Base-by-base conservation (phyloP, 2,888 invertebrate genomes). In the Tetragnatha montana region DNA sequence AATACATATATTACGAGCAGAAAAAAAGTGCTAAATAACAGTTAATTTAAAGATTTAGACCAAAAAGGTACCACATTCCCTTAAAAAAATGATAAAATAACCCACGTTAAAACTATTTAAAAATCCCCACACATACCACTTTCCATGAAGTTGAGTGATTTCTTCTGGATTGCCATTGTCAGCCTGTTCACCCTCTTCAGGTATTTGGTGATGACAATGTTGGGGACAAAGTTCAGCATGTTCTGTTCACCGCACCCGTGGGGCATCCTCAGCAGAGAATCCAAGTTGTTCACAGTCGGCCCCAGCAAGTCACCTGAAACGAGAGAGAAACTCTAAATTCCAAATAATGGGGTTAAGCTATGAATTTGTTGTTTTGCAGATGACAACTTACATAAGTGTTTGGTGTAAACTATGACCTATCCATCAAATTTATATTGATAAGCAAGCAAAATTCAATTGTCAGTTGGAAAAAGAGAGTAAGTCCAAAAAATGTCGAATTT, bases 201-300 rank as follows among this genome's bases (percentile, higher is more conserved):
- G 88, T 94, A 94, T 51, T 93, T 92, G 10, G 93, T 92, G 2
- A 94, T 93, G 69, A 93, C 93, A 19, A 94, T 93, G 91, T 93
- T 93, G 2, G 94, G 94, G 12, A 93, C 94, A 91, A 94, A 93
- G 80, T 93, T 93, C 17, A 94, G 88, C 93, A 94, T 94, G 86
- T 94, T 94, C 92, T 94, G 94, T 92, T 94, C 94, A 17, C 94
- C 94, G 92, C 94, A 94, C 51, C 94, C 94, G 83, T 93, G 93
- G 6, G 94, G 94, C 93, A 94, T 93, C 81, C 92, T 91, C 19
- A 94, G 90, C 8, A 94, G 92, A 60, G 92, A 92, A 87, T 93
- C 93, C 22, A 94, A 89, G 84, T 93, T 93, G 73, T 93, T 93
- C 0, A 94, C 92, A 14, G 93, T 92, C 22, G 93, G 93, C 17